Evolutionary conservation across 2,888 invertebrate species (phyloP).

Genomic region (Sarcophaga caerulescens): DNA sequence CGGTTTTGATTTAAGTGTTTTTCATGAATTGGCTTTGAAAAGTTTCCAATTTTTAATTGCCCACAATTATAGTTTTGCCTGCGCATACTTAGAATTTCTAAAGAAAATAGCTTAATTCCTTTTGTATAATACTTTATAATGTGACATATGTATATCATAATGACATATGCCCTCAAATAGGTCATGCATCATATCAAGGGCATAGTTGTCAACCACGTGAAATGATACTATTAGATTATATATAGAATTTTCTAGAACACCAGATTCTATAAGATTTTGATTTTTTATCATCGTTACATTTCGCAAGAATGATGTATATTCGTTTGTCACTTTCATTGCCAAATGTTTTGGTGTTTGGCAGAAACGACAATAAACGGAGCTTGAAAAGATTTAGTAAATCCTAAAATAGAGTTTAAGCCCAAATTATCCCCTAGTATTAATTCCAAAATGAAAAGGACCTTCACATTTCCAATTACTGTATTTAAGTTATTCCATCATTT

Average conservation of each 20-base stretch:
- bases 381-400: slow-evolving; percentile 66
- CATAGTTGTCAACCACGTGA: slow-evolving; percentile 43
- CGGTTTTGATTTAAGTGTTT: slow-evolving; percentile 50
- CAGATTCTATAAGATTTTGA: slow-evolving; percentile 57
- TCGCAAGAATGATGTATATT: slow-evolving; percentile 64
- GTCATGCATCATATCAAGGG: no score
- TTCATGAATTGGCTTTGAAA: neutral
- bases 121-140: no score
- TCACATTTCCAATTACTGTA: slow-evolving; percentile 10
- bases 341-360: slow-evolving; percentile 64
- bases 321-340: slow-evolving; percentile 54
- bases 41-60: no score
- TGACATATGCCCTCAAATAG: no score
- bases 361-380: slow-evolving; percentile 72
- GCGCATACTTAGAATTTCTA: no score
- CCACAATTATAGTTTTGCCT: no score
- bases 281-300: slow-evolving; percentile 57
- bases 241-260: slow-evolving; percentile 70
- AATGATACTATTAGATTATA: slow-evolving; percentile 64
- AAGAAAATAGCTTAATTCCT: no score
- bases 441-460: slow-evolving; percentile 24
- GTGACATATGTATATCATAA: no score
- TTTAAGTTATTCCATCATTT: slow-evolving; percentile 67
- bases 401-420: slow-evolving; percentile 38
- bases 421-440: slow-evolving; percentile 62